These are phyloP conservation scores for Trichomycterus rosablanca DNA, from an alignment of 2,113 vertebrate genomes.

Conservation along the genomic window DNA sequence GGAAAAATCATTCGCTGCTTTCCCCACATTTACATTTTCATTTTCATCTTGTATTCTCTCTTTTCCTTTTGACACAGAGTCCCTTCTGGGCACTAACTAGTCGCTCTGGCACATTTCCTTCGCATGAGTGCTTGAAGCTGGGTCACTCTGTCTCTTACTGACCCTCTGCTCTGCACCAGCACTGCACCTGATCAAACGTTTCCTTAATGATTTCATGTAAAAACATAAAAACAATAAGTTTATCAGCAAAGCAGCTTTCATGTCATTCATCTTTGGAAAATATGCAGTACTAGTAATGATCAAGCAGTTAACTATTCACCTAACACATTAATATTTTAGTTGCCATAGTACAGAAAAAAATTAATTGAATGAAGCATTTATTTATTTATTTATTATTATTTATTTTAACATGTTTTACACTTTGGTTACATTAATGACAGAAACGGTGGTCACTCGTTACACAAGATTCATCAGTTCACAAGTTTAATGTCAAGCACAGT, in stretches of 20 bases:
- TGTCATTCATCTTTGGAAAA: too few species aligned
- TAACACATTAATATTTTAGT: too few species aligned
- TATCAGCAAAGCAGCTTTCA: constrained; percentile 49
- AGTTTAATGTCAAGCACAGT: too few species aligned
- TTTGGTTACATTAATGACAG: too few species aligned
- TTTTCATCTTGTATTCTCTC: constrained; percentile 68
- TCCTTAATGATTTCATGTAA: constrained; percentile 61
- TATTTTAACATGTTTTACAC: too few species aligned
- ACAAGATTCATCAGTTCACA: too few species aligned
- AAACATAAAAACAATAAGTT: constrained; percentile 54
- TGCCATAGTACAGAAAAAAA: too few species aligned
- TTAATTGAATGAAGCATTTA: too few species aligned
- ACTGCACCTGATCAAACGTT: constrained; percentile 55
- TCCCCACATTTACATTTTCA: constrained; percentile 70
- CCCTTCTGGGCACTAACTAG: constrained; percentile 43
- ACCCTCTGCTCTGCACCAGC: constrained; percentile 25
- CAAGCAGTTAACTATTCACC: too few species aligned
- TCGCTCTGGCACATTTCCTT: constrained; percentile 18
- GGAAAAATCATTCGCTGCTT: constrained; percentile 59
- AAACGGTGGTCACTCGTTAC: too few species aligned
- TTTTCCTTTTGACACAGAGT: constrained; percentile 2
- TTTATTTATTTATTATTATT: too few species aligned
- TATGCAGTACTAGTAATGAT: too few species aligned
- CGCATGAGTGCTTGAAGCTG: constrained; percentile 14
- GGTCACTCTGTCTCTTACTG: constrained; percentile 15